Evolutionary conservation across 2,113 vertebrate genomes (phyloP).

Genomic region (Macheiramphus alcinus): DNA sequence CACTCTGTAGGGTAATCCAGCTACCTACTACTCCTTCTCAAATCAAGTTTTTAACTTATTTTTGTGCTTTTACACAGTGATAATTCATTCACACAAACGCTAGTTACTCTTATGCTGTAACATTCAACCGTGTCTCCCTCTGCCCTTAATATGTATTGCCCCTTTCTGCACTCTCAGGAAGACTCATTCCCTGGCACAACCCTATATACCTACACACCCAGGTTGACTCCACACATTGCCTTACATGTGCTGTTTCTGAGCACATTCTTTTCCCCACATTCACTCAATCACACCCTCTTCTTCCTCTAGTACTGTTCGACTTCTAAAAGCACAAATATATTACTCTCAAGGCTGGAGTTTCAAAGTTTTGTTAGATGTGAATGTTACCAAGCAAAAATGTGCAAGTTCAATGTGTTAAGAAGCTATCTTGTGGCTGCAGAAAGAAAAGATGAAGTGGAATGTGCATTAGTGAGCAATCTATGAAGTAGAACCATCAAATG

Average conservation of each 20-base stretch:
- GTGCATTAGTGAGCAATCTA: neutral
- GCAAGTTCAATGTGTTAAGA: neutral
- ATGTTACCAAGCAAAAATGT: neutral
- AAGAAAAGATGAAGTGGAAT: neutral
- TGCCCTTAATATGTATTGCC: neutral
- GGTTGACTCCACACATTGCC: neutral
- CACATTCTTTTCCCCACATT: neutral
- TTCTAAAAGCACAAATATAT: neutral
- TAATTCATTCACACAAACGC: neutral
- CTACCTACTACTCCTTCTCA: neutral
- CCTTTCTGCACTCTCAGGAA: neutral
- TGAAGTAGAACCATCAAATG: neutral
- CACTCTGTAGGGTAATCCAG: neutral
- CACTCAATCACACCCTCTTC: neutral
- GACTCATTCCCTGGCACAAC: neutral
- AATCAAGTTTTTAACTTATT: neutral
- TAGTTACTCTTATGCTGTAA: neutral
- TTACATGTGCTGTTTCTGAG: neutral
- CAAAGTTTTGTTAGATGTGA: neutral
- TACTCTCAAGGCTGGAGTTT: neutral
- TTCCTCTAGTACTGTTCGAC: neutral
- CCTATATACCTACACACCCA: neutral
- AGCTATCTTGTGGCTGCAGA: neutral
- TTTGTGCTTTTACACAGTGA: neutral
- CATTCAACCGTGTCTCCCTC: neutral